phyloP scores from a whole-genome alignment of 2,113 vertebrate species.

The Ceratotherium simum region DNA sequence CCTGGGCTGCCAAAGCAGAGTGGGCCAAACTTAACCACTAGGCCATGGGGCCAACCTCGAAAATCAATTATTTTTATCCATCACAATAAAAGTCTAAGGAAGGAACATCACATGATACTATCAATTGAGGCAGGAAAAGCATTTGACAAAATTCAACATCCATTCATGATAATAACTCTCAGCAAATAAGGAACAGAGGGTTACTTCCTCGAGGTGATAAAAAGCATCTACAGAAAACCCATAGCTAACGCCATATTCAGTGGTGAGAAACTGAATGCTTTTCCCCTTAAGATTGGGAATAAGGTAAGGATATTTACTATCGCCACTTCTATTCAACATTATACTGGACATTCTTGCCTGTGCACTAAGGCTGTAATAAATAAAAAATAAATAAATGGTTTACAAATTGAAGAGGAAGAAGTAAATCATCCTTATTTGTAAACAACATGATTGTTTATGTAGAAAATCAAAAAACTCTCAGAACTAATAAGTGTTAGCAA shows the following conservation, averaged over 20 bases:
- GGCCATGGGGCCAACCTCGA: neutral
- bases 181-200: neutral
- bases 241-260: neutral
- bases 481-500: neutral
- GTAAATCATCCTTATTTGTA: neutral
- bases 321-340: neutral
- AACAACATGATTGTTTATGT: neutral
- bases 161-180: neutral
- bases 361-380: neutral
- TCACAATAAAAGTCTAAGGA: constrained; percentile 27
- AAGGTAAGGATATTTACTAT: neutral
- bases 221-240: neutral
- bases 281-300: neutral
- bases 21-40: too few relatives aligned
- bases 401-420: neutral
- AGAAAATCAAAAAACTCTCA: constrained; percentile 1
- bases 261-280: neutral
- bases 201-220: constrained; percentile 36
- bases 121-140: constrained; percentile 20
- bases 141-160: constrained; percentile 1
- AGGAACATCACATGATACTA: neutral
- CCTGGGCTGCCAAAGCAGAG: too few relatives aligned
- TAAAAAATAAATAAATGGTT: neutral
- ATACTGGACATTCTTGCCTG: neutral
- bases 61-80: constrained; percentile 19